Conservation (phyloP, 2,113 vertebrate species). For the Prionailurus viverrinus region DNA sequence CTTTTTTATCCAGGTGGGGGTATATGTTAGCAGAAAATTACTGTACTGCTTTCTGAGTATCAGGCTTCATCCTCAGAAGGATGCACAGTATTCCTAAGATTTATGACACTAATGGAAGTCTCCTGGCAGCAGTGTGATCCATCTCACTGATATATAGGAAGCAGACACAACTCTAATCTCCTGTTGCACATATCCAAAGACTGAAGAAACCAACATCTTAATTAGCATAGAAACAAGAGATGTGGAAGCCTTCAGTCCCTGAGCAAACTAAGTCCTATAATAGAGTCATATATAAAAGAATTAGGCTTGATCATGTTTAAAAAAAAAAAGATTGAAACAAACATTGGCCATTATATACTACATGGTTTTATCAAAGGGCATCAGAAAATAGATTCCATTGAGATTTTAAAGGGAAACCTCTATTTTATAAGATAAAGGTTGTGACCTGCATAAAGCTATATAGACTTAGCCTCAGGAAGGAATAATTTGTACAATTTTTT, state of each 20-base stretch:
- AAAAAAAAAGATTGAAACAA: slow-evolving; percentile 39
- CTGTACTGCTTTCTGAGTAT: slow-evolving; percentile 33
- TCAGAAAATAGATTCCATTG: background rate
- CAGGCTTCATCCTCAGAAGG: slow-evolving; percentile 13
- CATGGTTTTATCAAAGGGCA: slow-evolving; percentile 34
- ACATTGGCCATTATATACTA: background rate
- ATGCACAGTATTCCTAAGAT: slow-evolving; percentile 45
- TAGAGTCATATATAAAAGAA: slow-evolving; percentile 53
- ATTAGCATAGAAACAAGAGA: slow-evolving; percentile 68
- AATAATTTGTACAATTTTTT: slow-evolving; percentile 29
- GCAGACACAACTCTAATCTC: slow-evolving; percentile 55
- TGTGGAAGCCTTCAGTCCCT: slow-evolving; percentile 23
- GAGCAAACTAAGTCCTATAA: slow-evolving; percentile 30
- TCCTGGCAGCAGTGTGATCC: slow-evolving; percentile 50
- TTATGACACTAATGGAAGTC: slow-evolving; percentile 50
- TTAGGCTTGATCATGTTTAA: background rate
- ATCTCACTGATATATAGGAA: slow-evolving; percentile 68
- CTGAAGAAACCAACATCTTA: slow-evolving; percentile 36
- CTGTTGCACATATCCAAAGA: slow-evolving; percentile 48
- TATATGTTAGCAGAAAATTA: slow-evolving; percentile 53
- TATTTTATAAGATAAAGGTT: slow-evolving; percentile 56
- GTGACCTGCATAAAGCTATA: slow-evolving; percentile 52
- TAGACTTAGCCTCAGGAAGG: slow-evolving; percentile 24
- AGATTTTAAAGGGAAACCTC: slow-evolving; percentile 57
- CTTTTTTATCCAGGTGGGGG: background rate